These are phyloP conservation scores for Solenopsis fugax DNA, from an alignment of 1,140 invertebrate genomes.

Conservation along the genomic window DNA sequence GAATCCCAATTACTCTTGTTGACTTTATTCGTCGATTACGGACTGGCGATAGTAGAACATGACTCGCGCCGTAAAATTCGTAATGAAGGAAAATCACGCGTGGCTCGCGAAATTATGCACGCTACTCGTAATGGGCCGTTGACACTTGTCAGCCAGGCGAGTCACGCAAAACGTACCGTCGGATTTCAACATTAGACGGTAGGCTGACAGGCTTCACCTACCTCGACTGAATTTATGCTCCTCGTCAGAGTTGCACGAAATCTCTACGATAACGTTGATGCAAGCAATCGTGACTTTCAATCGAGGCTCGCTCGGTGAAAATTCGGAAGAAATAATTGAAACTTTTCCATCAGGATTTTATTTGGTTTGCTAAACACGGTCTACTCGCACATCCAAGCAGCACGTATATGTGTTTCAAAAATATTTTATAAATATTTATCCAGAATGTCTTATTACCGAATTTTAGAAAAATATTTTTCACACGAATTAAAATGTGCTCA, in stretches of 20 bases:
- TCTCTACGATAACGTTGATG: conserved; percentile 67
- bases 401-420: too few relatives aligned
- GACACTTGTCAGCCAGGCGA: conserved; percentile 68
- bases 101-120: conserved; percentile 15
- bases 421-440: too few relatives aligned
- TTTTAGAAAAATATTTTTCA: too few relatives aligned
- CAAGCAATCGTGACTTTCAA: conserved; percentile 64
- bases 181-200: conserved; percentile 63
- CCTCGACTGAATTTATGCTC: conserved; percentile 61
- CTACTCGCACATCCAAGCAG: too few relatives aligned
- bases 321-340: conserved; percentile 29
- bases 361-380: neutral
- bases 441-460: too few relatives aligned
- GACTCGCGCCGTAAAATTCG: conserved; percentile 13
- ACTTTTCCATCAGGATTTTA: neutral
- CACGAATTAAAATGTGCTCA: too few relatives aligned
- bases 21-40: neutral
- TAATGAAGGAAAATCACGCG: conserved; percentile 27
- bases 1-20: conserved; percentile 16
- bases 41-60: neutral
- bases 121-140: conserved; percentile 28
- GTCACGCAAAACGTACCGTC: conserved; percentile 68
- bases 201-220: conserved; percentile 51
- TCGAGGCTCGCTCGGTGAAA: neutral
- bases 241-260: conserved; percentile 50